Conservation (phyloP, 2,888 invertebrate species). For the Drosophila birchii region DNA sequence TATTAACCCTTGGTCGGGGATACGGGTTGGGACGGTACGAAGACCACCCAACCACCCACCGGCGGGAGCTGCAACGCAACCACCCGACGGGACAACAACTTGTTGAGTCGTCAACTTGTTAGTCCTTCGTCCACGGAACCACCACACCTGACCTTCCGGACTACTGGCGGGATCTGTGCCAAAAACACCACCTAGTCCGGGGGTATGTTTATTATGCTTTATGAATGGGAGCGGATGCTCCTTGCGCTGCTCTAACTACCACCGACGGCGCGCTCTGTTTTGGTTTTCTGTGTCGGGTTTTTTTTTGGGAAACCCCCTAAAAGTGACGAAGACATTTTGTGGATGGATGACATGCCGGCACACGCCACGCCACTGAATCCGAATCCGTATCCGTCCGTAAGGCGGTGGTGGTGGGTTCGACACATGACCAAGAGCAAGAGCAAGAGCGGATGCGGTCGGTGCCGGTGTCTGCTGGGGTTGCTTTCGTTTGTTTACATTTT, state of each 20-base stretch:
- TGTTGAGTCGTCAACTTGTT: constrained; percentile 62
- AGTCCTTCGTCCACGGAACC: constrained; percentile 40
- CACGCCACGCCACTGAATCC: constrained; percentile 61
- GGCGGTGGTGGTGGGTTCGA: constrained; percentile 56
- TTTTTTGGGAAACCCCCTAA: constrained; percentile 76
- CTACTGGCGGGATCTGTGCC: constrained; percentile 42
- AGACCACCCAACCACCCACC: constrained; percentile 29
- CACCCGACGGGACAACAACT: constrained; percentile 57
- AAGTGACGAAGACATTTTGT: constrained; percentile 75
- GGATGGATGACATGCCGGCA: constrained; percentile 80
- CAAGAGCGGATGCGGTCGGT: constrained; percentile 49
- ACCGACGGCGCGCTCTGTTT: constrained; percentile 72
- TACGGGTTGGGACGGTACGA: neutral
- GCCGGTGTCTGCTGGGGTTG: constrained; percentile 50
- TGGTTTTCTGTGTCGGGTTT: constrained; percentile 51
- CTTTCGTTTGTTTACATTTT: constrained; percentile 48
- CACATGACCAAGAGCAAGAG: constrained; percentile 70
- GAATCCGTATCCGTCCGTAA: constrained; percentile 31
- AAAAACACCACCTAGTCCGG: constrained; percentile 57
- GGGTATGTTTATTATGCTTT: constrained; percentile 74
- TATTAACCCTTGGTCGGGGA: constrained; percentile 1
- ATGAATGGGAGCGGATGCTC: constrained; percentile 63
- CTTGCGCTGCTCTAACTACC: constrained; percentile 72
- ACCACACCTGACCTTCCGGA: constrained; percentile 43
- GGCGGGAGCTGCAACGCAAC: constrained; percentile 34